Percentiles rank a stretch among this genome's conserved stretches.
phyloP scores from a whole-genome alignment of 1,140 invertebrate genomes.

The Metaphire vulgaris region DNA sequence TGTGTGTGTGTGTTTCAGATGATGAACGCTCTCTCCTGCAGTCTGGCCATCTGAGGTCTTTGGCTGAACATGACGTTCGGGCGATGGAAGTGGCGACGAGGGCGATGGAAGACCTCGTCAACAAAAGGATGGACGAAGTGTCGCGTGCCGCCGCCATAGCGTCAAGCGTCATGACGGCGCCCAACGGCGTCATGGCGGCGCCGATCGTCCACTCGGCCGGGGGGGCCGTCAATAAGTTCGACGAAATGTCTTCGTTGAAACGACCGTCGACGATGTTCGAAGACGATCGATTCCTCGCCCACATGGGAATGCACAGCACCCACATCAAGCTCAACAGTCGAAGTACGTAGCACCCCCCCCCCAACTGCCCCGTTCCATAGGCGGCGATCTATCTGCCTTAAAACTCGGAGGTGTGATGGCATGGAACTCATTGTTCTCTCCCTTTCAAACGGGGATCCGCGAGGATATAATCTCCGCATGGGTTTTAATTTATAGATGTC shows the following conservation, averaged over 20 bases:
- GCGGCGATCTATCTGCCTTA: too few relatives aligned
- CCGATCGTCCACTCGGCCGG: too few relatives aligned
- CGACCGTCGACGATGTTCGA: slow-evolving; percentile 48
- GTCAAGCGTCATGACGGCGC: neutral
- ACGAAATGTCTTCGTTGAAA: slow-evolving; percentile 46
- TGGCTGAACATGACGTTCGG: slow-evolving; percentile 47
- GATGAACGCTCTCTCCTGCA: slow-evolving; percentile 22
- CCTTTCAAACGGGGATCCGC: too few relatives aligned
- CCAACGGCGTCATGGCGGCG: slow-evolving; percentile 35
- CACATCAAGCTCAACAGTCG: slow-evolving; percentile 82
- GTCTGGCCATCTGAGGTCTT: slow-evolving; percentile 35
- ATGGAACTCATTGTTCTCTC: too few relatives aligned
- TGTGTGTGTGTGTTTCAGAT: neutral
- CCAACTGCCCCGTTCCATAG: too few relatives aligned
- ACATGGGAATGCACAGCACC: slow-evolving; percentile 59
- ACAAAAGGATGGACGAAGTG: slow-evolving; percentile 19
- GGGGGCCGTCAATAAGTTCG: slow-evolving; percentile 32
- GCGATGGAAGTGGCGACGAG: slow-evolving; percentile 51
- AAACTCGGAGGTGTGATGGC: too few relatives aligned
- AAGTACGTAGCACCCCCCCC: too few relatives aligned
- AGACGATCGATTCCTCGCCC: slow-evolving; percentile 49
- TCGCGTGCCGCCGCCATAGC: slow-evolving; percentile 40
- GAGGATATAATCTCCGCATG: too few relatives aligned
- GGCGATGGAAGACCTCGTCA: slow-evolving; percentile 43
- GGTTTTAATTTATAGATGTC: too few relatives aligned